Conservation (phyloP, 2,113 vertebrate genomes). For the Agelaius phoeniceus region DNA sequence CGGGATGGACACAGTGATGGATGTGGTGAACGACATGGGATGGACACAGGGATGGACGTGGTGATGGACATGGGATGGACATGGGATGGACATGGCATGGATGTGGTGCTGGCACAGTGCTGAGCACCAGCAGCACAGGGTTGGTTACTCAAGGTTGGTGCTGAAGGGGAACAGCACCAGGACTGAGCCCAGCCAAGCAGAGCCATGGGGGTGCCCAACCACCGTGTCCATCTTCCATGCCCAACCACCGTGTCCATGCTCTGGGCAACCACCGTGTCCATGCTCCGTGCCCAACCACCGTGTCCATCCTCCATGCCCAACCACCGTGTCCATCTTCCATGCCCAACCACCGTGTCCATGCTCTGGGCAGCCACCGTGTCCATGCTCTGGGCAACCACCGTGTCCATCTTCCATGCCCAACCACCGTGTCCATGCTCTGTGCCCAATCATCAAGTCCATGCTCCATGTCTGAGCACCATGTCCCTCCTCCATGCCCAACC, state of each 20-base stretch:
- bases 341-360: accelerated
- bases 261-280: neutral
- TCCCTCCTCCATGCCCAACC: too few species aligned
- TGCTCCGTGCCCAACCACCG: too few species aligned
- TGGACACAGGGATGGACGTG: neutral
- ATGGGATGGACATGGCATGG: neutral
- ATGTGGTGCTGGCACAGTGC: accelerated
- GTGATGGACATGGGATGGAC: too few species aligned
- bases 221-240: neutral
- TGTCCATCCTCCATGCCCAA: too few species aligned
- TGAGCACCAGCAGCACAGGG: accelerated
- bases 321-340: accelerated
- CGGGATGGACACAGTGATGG: accelerated
- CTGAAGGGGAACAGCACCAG: neutral
- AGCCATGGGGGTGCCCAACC: neutral
- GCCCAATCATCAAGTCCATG: accelerated
- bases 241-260: neutral
- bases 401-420: neutral
- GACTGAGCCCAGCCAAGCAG: accelerated
- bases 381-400: accelerated
- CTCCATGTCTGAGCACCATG: accelerated
- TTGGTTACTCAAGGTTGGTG: neutral
- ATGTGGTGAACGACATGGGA: accelerated
- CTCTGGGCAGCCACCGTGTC: neutral
- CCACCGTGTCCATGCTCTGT: accelerated